These are phyloP conservation scores for Imbricaverruca yamaguchii DNA, from an alignment of 2,888 invertebrate genomes.

Conservation along the genomic window DNA sequence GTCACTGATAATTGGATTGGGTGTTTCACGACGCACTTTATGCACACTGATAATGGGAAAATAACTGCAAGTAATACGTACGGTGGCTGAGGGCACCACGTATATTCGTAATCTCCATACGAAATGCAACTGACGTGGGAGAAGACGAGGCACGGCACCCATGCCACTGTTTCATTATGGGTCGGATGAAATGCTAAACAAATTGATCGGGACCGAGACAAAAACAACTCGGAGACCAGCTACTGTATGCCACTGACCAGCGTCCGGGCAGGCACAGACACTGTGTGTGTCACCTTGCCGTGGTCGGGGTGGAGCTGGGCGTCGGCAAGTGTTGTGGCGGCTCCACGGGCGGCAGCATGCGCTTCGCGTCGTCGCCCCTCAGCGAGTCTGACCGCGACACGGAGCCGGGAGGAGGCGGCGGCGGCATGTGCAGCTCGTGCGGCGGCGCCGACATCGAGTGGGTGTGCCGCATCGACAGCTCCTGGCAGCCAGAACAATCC, in stretches of 20 bases:
- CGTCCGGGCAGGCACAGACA: no score
- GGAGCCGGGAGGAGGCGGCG: conserved; percentile 24
- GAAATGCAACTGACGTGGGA: no score
- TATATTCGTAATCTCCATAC: no score
- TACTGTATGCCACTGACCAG: no score
- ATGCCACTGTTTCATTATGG: no score
- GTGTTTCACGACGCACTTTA: conserved; percentile 23
- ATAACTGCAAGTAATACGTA: no score
- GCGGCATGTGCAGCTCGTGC: conserved; percentile 22
- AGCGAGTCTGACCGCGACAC: conserved; percentile 33
- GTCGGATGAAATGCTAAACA: no score
- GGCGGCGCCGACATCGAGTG: conserved; percentile 21
- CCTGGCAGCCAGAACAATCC: conserved; percentile 22
- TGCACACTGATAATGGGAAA: no score
- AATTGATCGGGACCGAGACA: no score
- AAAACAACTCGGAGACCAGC: no score
- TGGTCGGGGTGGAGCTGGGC: conserved; percentile 24
- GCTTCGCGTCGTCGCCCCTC: conserved; percentile 32
- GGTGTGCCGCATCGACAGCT: conserved; percentile 28
- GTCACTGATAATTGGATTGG: neutral
- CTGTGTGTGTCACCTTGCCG: conserved; percentile 11
- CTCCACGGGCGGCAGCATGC: conserved; percentile 30
- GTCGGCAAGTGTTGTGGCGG: neutral
- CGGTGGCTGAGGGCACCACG: no score
- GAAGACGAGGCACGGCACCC: no score